Percentiles rank a stretch among this genome's conserved stretches.
phyloP scores from a whole-genome alignment of 2,797 vertebrate genomes.

The Chaunax sp. region DNA sequence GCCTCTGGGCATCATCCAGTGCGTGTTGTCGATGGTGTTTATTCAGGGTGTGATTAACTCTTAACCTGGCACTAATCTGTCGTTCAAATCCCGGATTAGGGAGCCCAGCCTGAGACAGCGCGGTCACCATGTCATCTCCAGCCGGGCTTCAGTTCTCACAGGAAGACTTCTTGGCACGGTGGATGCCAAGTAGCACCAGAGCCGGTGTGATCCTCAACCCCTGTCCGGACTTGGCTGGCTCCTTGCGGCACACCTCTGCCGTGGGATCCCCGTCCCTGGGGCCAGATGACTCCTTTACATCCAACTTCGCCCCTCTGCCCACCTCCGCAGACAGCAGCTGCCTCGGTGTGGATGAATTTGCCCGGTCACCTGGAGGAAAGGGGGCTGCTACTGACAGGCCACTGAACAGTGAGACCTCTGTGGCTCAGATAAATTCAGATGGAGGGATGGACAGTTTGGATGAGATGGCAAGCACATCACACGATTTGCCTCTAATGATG shows the following conservation, averaged over 20 bases:
- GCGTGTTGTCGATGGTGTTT: slow-evolving; percentile 12
- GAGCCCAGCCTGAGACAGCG: slow-evolving; percentile 21
- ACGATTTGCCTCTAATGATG: slow-evolving; percentile 80
- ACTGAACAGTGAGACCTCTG: neutral
- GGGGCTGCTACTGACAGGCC: slow-evolving; percentile 18
- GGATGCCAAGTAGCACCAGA: slow-evolving; percentile 86
- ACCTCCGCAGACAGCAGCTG: slow-evolving; percentile 85
- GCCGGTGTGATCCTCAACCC: slow-evolving; percentile 89
- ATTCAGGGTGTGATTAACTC: slow-evolving; percentile 47
- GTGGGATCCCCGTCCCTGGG: slow-evolving; percentile 40
- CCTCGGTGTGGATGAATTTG: slow-evolving; percentile 55
- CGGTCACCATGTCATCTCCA: slow-evolving; percentile 84
- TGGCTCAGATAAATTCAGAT: neutral
- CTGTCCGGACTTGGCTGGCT: slow-evolving; percentile 68
- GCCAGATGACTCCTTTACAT: slow-evolving; percentile 77
- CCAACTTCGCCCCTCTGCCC: slow-evolving; percentile 75
- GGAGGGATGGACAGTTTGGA: slow-evolving; percentile 55
- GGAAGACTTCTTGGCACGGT: slow-evolving; percentile 82
- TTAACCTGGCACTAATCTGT: slow-evolving; percentile 68
- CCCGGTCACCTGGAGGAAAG: slow-evolving; percentile 15
- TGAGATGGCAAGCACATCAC: slow-evolving; percentile 48
- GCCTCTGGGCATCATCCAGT: neutral
- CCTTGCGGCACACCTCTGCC: slow-evolving; percentile 61
- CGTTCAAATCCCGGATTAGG: slow-evolving; percentile 69
- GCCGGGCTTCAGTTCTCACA: slow-evolving; percentile 78